Base-by-base conservation (phyloP, 2,888 invertebrate species). In the Andrena bicolor region DNA sequence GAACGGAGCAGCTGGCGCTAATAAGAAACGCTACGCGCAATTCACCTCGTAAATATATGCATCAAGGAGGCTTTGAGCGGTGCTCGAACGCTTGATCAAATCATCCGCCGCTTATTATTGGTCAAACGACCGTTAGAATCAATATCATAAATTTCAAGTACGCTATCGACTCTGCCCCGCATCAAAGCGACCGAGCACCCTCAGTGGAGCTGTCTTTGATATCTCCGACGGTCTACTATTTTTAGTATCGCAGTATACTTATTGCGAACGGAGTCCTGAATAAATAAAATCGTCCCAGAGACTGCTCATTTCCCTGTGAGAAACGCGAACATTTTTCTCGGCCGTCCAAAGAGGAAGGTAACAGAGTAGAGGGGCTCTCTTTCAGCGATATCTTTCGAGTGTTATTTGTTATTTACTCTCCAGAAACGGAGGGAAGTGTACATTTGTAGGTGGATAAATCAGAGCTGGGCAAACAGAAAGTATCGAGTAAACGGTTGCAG, bases 41-140 rank as follows among this genome's bases (percentile, higher is more conserved):
- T 75, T 68, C 53, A 16, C 32, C 41, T n/a, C 51, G 61, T 23
- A 75, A 86, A 76, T 79, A 48, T 65, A 51, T 53, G 75, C 65
- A 58, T 30, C 56, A 75, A 68, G 70, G 48, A 69, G 20, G 48
- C 79, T 70, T 79, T 64, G 64, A 70, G n/a, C 13, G 3, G 20
- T 16, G 10, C 13, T 16, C 28, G 28, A 58, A 26, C 32, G 35
- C 30, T 13, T 30, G 41, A 68, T 68, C 53, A 61, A 53, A 78
- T 78, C 61, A 69, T 13, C 30, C 58, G 66, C 20, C 41, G 49
- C 64, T 76, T 75, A 76, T 80, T 72, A 72, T 65, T 69, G 82
- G 56, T 73, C 61, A 73, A 85, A 77, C 64, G 53, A 8, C 64
- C 23, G 28, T 32, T 28, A 30, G 32, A 79, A 56, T 49, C 49